A percentile compares a stretch with the other conserved stretches of the same genome.
phyloP scores from a whole-genome alignment of 2,888 invertebrate genomes.

The Panorpa germanica region DNA sequence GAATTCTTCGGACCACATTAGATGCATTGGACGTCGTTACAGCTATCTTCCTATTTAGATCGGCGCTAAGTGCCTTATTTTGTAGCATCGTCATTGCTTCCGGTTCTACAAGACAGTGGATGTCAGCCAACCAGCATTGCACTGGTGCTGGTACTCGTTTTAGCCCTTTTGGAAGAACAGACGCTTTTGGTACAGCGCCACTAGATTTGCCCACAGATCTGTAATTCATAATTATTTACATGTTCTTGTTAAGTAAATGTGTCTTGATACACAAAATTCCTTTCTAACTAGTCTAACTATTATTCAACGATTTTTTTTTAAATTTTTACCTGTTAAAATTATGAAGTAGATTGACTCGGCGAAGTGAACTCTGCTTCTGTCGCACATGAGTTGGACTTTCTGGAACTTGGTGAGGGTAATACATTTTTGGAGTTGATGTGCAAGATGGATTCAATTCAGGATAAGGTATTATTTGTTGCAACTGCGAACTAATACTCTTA shows the following conservation, averaged over 20 bases:
- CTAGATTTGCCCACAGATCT: too few species aligned
- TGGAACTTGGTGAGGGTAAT: constrained; percentile 26
- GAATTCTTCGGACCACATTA: too few species aligned
- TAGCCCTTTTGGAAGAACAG: constrained; percentile 12
- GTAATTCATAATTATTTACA: too few species aligned
- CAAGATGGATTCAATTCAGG: constrained; percentile 28
- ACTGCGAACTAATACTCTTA: too few species aligned
- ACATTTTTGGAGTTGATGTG: constrained; percentile 31
- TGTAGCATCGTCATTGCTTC: background rate
- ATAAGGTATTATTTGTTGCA: too few species aligned
- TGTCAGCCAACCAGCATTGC: background rate
- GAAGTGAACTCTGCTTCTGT: constrained; percentile 18
- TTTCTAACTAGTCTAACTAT: too few species aligned
- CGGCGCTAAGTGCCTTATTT: too few species aligned
- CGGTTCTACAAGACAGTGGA: background rate
- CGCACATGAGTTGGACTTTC: constrained; percentile 17
- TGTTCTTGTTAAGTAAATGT: too few species aligned
- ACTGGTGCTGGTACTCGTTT: too few species aligned
- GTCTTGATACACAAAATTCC: too few species aligned
- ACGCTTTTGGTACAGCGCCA: too few species aligned
- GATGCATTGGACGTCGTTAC: constrained; percentile 29
- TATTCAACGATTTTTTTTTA: background rate
- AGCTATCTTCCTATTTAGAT: constrained; percentile 28
- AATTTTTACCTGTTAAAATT: constrained; percentile 28
- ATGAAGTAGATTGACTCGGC: constrained; percentile 23